Evolutionary conservation across 2,113 vertebrate species (phyloP), one percentile per base, ranked within the genome.

Genomic region (Pelobates fuscus): DNA sequence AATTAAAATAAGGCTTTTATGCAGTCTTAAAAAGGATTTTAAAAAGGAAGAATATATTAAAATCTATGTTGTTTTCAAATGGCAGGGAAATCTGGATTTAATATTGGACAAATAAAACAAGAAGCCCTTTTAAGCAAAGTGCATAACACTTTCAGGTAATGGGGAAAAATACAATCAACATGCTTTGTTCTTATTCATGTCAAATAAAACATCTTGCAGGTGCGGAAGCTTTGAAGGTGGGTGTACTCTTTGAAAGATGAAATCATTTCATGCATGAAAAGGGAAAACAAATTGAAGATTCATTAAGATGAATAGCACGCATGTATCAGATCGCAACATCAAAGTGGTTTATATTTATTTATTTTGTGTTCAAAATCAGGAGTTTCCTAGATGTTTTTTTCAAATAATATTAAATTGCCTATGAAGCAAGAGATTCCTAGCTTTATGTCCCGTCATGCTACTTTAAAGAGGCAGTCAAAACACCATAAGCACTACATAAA

Each of bases 201-300:
- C 29, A 63, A 61, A 37, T 21, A 29, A 43, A 64, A 64, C 11
- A 41, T 64, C 15, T 41, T 23, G 61, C 61, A 64, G 61, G 61
- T 64, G 61, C 41, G n/a, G 32, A 21, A 43, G 61, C 61, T 64
- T 41, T 64, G 61, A 64, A 64, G 18, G 61, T 43, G 32, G 32
- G 32, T 37, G 32, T 11, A n/a, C 29, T 21, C 8, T 37, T 41
- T 37, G 5, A 10, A 37, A 37, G 32, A 37, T 64, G 29, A 64
- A 64, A 64, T 64, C 61, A 41, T 10, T 37, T 30, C 20, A 64
- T 21, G 32, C n/a, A 41, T 64, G 32, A 17, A 41, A 41, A 64
- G 32, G 61, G 41, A 59, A 43, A 23, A 27, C 23, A 43, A 30
- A 41, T 8, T 41, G 32, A 41, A 64, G 30, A 32, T 64, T 64